These are phyloP conservation scores for Phoxinus dragarum DNA, from an alignment of 2,797 vertebrate genomes.

Conservation along the genomic window DNA sequence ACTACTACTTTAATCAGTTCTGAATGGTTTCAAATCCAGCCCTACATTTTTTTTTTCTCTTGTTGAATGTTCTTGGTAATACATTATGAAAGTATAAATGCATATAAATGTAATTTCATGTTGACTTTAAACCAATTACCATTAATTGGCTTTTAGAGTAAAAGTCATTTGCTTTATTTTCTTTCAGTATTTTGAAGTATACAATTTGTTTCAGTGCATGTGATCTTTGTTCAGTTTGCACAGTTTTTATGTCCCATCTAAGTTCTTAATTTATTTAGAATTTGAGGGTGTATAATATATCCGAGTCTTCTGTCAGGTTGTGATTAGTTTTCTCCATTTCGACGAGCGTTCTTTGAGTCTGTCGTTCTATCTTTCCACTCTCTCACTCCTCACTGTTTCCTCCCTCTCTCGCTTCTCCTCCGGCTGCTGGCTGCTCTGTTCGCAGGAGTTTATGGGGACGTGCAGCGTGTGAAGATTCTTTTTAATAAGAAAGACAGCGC, in stretches of 20 bases:
- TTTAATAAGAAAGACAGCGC: slow-evolving; percentile 99
- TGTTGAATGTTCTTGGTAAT: not conserved
- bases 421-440: slow-evolving; percentile 56
- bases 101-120: slow-evolving; percentile 54
- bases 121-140: slow-evolving; percentile 83
- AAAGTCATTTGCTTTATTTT: slow-evolving; percentile 75
- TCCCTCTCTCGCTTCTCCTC: slow-evolving; percentile 59
- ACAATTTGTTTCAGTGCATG: slow-evolving; percentile 88
- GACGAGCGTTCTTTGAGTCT: slow-evolving; percentile 81
- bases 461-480: slow-evolving; percentile 98
- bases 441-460: slow-evolving; percentile 95
- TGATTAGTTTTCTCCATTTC: slow-evolving; percentile 87
- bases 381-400: slow-evolving; percentile 76
- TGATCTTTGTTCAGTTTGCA: slow-evolving; percentile 72
- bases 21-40: not conserved
- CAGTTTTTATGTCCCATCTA: slow-evolving; percentile 62
- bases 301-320: slow-evolving; percentile 85
- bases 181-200: slow-evolving; percentile 79
- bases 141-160: slow-evolving; percentile 77
- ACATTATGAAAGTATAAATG: not conserved
- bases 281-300: slow-evolving; percentile 79
- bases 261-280: slow-evolving; percentile 68
- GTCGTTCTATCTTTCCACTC: slow-evolving; percentile 68
- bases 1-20: not conserved
- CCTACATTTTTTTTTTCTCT: too few relatives aligned